Conservation (phyloP, 2,888 invertebrate species). For the Neoitamus cyanurus region DNA sequence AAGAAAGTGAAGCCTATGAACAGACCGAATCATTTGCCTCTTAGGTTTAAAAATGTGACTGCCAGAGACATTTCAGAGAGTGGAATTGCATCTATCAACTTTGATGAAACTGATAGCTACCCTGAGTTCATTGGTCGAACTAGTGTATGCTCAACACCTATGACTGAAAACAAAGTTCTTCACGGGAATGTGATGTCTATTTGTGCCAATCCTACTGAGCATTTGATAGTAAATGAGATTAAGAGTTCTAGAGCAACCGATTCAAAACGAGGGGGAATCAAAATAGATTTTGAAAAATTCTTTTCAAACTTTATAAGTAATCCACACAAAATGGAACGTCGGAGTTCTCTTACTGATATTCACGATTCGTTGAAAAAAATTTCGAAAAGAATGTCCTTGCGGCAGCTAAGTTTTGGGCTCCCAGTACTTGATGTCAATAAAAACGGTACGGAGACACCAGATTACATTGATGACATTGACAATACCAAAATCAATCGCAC, state of each 20-base stretch:
- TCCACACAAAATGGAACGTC: constrained; percentile 62
- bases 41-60: constrained; percentile 69
- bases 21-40: constrained; percentile 71
- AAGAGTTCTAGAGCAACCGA: neutral
- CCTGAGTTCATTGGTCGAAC: constrained; percentile 76
- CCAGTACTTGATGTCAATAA: constrained; percentile 63
- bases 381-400: constrained; percentile 70
- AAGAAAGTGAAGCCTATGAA: constrained; percentile 57
- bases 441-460: constrained; percentile 53
- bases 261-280: constrained; percentile 8
- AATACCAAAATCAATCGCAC: constrained; percentile 64
- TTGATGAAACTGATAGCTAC: constrained; percentile 69
- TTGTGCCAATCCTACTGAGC: constrained; percentile 73
- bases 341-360: constrained; percentile 73
- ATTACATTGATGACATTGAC: constrained; percentile 60
- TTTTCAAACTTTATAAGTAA: constrained; percentile 62
- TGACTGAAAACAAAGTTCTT: constrained; percentile 80
- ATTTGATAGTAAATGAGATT: constrained; percentile 51
- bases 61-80: constrained; percentile 64
- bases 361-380: constrained; percentile 72
- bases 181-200: constrained; percentile 80
- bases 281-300: constrained; percentile 64
- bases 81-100: constrained; percentile 67
- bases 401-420: constrained; percentile 68
- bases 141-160: constrained; percentile 82